Evolutionary conservation across 2,797 vertebrate species (phyloP), one percentile per base, ranked within the genome.

Genomic region (Brachymystax lenok): DNA sequence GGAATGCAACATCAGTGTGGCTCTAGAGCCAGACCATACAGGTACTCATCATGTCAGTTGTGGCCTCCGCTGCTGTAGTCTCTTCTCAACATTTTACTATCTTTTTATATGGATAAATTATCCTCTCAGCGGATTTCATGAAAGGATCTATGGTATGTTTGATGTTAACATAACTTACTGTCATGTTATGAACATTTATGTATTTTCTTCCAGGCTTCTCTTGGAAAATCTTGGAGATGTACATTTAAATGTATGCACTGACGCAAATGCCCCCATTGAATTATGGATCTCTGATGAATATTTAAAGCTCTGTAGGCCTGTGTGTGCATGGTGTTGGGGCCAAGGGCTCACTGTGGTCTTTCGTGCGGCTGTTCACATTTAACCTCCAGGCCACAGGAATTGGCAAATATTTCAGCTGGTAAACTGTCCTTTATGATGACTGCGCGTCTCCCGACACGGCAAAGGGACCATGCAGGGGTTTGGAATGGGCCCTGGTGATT

Each of bases 391-490:
- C 40, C 40, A 46, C 40, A 46, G 40, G 10, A 21, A 19, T 28
- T 77, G 10, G 83, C 75, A 84, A 88, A 88, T 88, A 91, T 91
- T 88, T 83, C 85, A 88, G 80, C 79, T 82, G 73, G 82, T 91
- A 90, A 89, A 74, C 64, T 17, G 79, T 80, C 80, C 85, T 86
- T 86, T 86, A 88, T 81, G 81, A 84, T 73, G 78, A 85, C 80
- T 24, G 79, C 82, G 69, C 33, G 74, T 86, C 79, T 83, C 79
- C 77, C 81, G 74, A 82, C 69, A 27, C 59, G 69, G 75, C 79
- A 73, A 80, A 77, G 70, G 79, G 83, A 79, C 73, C 78, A 78
- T 74, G 75, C 74, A 40, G 68, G 79, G 79, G 50, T 89, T 89
- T 87, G 83, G 85, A 90, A 80, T 66, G 17, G 80, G 56, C 73